These are phyloP conservation scores for Clarias laeviceps DNA, from an alignment of 2,797 vertebrate genomes.

Conservation along the genomic window DNA sequence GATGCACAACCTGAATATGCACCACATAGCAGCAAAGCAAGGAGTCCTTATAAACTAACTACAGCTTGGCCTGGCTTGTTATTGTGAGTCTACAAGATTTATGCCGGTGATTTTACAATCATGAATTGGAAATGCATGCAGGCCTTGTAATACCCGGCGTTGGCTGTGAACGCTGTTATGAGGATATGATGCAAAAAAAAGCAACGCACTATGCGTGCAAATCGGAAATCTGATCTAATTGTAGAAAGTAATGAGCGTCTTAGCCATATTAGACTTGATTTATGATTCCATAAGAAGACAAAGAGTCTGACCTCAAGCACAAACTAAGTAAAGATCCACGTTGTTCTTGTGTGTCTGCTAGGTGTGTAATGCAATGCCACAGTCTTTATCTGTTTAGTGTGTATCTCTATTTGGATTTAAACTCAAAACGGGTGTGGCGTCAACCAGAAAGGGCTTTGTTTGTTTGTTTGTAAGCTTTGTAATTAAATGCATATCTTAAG, in stretches of 20 bases:
- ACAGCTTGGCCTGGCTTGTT: constrained; percentile 40
- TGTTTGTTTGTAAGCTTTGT: background rate
- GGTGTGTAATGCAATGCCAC: background rate
- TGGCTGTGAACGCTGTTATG: constrained; percentile 21
- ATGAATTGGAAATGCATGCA: constrained; percentile 40
- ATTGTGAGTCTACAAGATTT: constrained; percentile 36
- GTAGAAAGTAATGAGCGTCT: constrained; percentile 14
- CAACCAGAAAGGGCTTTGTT: background rate
- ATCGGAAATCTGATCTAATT: constrained; percentile 34
- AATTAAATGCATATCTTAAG: background rate
- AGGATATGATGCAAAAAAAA: constrained; percentile 26
- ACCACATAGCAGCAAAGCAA: constrained; percentile 27
- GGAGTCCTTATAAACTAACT: constrained; percentile 35
- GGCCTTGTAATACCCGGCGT: constrained; percentile 31
- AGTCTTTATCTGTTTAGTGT: background rate
- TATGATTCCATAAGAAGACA: constrained; percentile 35
- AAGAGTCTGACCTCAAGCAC: constrained; percentile 32
- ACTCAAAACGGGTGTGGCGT: background rate
- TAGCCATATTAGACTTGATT: constrained; percentile 36
- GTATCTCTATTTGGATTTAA: background rate
- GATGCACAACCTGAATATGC: constrained; percentile 12
- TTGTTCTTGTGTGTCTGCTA: constrained; percentile 10
- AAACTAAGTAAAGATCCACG: constrained; percentile 15
- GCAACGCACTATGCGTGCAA: constrained; percentile 31
- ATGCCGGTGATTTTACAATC: constrained; percentile 33